Conservation (phyloP, 2,888 invertebrate species). For the Hemistola chrysoprasaria region DNA sequence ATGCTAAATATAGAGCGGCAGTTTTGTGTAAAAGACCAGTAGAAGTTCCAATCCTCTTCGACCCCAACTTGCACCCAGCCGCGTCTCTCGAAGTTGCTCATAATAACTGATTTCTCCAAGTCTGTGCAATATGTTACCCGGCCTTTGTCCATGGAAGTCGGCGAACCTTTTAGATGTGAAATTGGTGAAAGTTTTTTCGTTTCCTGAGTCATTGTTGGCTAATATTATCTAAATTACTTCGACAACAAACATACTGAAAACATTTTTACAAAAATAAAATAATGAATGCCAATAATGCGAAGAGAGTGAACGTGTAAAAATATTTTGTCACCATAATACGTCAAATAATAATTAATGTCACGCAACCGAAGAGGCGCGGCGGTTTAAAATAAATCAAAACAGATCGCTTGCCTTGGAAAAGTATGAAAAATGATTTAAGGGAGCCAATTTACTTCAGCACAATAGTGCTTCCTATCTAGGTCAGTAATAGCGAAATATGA, state of each 20-base stretch:
- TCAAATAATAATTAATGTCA: no score
- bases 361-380: no score
- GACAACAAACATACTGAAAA: constrained; percentile 23
- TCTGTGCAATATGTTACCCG: constrained; percentile 86
- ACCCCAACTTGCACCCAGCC: constrained; percentile 93
- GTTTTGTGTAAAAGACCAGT: constrained; percentile 97
- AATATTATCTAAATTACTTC: no score
- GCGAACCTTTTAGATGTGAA: constrained; percentile 35
- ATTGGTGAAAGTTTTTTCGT: constrained; percentile 38
- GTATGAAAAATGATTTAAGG: constrained; percentile 11
- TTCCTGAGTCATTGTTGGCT: constrained; percentile 44
- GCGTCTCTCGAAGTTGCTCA: constrained; percentile 95
- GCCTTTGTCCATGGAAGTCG: constrained; percentile 42
- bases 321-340: no score
- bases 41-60: constrained; percentile 98
- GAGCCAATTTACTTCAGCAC: constrained; percentile 17
- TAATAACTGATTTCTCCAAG: constrained; percentile 95
- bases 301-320: no score
- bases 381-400: no score
- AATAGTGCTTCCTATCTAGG: constrained; percentile 25
- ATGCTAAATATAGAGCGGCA: constrained; percentile 95
- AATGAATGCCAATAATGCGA: constrained; percentile 4
- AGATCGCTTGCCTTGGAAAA: background rate
- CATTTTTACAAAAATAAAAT: constrained; percentile 22
- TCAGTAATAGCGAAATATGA: constrained; percentile 24